phyloP scores from a whole-genome alignment of 2,113 vertebrate species.

The Brachyhypopomus occidentalis region DNA sequence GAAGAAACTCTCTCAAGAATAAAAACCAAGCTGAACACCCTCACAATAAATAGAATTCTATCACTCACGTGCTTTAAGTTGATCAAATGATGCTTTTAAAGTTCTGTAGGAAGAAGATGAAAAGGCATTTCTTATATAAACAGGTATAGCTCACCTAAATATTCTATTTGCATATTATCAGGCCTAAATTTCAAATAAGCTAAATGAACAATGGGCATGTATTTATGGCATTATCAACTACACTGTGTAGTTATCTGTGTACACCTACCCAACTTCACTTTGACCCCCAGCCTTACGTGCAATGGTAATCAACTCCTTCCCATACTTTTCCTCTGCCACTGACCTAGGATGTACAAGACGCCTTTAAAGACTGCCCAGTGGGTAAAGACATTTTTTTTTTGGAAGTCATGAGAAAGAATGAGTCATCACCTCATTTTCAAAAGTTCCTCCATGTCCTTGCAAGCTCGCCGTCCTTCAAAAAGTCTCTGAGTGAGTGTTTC shows the following conservation, averaged over 20 bases:
- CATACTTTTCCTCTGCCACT: constrained; percentile 90
- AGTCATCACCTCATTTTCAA: constrained; percentile 83
- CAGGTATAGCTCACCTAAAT: not conserved
- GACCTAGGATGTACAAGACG: constrained; percentile 72
- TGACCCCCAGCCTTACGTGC: constrained; percentile 88
- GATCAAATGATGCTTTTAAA: constrained; percentile 85
- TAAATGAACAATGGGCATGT: not conserved
- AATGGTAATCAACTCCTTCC: constrained; percentile 88
- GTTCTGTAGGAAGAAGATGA: constrained; percentile 74
- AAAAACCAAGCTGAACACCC: not conserved
- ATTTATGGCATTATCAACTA: not conserved
- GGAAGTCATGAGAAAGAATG: not conserved
- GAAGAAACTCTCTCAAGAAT: not conserved
- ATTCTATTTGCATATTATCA: not conserved
- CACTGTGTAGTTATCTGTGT: not conserved
- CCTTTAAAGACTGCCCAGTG: not conserved
- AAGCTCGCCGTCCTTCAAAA: constrained; percentile 86
- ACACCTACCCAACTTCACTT: constrained; percentile 84
- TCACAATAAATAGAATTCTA: not conserved
- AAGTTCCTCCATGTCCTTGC: constrained; percentile 93
- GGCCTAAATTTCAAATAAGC: not conserved
- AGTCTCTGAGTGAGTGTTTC: constrained; percentile 83
- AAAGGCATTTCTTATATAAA: not conserved
- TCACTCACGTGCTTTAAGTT: constrained; percentile 87
- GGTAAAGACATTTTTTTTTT: not conserved